Conservation (phyloP, 2,888 invertebrate genomes). For the Heliconius ismenius region DNA sequence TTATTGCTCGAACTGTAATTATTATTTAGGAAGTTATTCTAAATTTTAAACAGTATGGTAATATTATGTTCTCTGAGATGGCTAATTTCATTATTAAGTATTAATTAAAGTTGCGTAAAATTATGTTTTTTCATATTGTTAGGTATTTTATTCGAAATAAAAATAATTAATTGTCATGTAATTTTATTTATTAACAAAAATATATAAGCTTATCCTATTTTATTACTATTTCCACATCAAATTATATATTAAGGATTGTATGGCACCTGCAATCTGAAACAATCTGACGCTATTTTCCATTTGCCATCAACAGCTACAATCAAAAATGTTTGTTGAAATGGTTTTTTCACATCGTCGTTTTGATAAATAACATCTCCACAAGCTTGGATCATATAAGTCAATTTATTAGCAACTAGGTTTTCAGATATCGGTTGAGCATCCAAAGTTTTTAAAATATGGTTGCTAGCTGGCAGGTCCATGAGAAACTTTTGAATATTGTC, state of each 20-base stretch:
- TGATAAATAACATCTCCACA: slow-evolving; percentile 91
- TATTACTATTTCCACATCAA: not conserved
- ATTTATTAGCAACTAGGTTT: slow-evolving; percentile 87
- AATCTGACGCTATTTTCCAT: slow-evolving; percentile 96
- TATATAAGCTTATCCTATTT: not conserved
- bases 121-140: not conserved
- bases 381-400: slow-evolving; percentile 91
- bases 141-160: not conserved
- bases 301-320: slow-evolving; percentile 93
- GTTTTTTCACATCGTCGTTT: slow-evolving; percentile 80
- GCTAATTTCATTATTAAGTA: not conserved
- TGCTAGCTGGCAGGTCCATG: slow-evolving; percentile 90
- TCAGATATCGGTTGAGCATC: slow-evolving; percentile 94
- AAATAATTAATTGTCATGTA: not conserved
- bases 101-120: not conserved
- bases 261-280: slow-evolving; percentile 89
- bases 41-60: slow-evolving; percentile 46
- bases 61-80: not conserved
- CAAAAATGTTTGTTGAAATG: slow-evolving; percentile 92
- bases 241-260: slow-evolving; percentile 40
- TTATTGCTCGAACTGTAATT: slow-evolving; percentile 69
- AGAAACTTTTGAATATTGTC: slow-evolving; percentile 93
- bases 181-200: slow-evolving; percentile 14
- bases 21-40: slow-evolving; percentile 65
- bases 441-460: slow-evolving; percentile 88